Conservation (phyloP, 2,113 vertebrate genomes). For the Romanogobio albipinnatus region DNA sequence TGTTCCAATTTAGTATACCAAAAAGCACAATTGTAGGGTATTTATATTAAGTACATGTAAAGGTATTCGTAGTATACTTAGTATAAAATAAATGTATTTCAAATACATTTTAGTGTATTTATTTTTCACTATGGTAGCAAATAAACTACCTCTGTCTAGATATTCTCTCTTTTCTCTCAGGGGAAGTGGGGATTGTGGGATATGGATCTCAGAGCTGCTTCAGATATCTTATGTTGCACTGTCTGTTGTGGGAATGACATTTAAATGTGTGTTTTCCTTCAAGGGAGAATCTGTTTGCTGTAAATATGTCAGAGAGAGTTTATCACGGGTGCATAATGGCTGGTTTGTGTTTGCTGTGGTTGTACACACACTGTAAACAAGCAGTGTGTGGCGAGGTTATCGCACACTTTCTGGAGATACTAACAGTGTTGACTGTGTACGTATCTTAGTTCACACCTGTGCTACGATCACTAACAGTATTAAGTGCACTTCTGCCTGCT, state of each 20-base stretch:
- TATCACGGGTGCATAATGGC: background rate
- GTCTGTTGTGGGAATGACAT: constrained; percentile 15
- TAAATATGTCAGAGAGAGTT: constrained; percentile 25
- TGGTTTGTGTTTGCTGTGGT: constrained; percentile 18
- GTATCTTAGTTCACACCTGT: constrained; percentile 27
- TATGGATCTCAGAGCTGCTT: constrained; percentile 3
- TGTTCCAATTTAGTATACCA: no score
- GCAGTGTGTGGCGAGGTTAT: background rate
- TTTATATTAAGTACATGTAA: no score
- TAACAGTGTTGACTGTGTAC: background rate
- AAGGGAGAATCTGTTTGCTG: background rate
- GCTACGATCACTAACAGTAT: constrained; percentile 20
- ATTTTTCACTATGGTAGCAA: no score
- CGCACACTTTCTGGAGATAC: background rate
- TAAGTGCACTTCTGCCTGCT: constrained; percentile 24
- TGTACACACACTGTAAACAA: constrained; percentile 27
- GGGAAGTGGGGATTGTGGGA: background rate
- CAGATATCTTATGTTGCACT: background rate
- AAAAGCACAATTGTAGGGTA: no score
- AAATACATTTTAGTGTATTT: no score
- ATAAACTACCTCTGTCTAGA: no score
- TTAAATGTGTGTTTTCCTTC: constrained; percentile 28
- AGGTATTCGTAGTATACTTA: no score
- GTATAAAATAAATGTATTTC: no score
- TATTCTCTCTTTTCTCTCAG: background rate